Percentiles rank a stretch among this genome's conserved stretches.
Conservation (phyloP, 2,888 invertebrate genomes). For the Ectemnius continuus region DNA sequence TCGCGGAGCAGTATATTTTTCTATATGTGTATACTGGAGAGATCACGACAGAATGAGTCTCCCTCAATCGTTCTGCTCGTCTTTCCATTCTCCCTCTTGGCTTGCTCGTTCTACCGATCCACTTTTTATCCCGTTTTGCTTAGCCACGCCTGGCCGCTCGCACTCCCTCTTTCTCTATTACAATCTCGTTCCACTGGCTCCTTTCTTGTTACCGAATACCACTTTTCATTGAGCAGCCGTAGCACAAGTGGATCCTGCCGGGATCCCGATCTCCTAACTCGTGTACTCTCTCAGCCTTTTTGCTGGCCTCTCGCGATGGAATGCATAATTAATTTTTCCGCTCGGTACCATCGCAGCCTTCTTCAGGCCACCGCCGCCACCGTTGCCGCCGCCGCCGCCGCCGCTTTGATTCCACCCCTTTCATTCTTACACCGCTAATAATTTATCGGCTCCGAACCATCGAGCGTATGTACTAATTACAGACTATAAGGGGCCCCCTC, state of each 20-base stretch:
- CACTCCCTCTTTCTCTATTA: slow-evolving; percentile 22
- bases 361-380: too few relatives aligned
- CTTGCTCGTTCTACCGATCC: slow-evolving; percentile 17
- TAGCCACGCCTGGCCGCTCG: slow-evolving; percentile 5
- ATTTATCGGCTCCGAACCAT: background rate
- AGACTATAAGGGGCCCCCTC: too few relatives aligned
- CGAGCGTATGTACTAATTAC: too few relatives aligned
- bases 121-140: background rate
- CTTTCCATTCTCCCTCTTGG: slow-evolving; percentile 14
- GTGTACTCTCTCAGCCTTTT: background rate
- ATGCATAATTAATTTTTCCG: slow-evolving; percentile 54
- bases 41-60: slow-evolving; percentile 7
- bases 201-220: slow-evolving; percentile 37
- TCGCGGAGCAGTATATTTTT: background rate
- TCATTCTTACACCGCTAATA: background rate
- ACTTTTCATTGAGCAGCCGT: slow-evolving; percentile 39
- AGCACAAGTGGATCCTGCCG: slow-evolving; percentile 42
- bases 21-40: background rate
- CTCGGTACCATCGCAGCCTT: slow-evolving; percentile 20
- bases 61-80: slow-evolving; percentile 25
- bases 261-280: background rate
- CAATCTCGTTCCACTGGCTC: slow-evolving; percentile 18
- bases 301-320: slow-evolving; percentile 27
- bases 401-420: slow-evolving; percentile 5
- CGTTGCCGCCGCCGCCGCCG: too few relatives aligned